Evolutionary conservation across 2,888 invertebrate species (phyloP).

Genomic region (Incurvaria masculella): DNA sequence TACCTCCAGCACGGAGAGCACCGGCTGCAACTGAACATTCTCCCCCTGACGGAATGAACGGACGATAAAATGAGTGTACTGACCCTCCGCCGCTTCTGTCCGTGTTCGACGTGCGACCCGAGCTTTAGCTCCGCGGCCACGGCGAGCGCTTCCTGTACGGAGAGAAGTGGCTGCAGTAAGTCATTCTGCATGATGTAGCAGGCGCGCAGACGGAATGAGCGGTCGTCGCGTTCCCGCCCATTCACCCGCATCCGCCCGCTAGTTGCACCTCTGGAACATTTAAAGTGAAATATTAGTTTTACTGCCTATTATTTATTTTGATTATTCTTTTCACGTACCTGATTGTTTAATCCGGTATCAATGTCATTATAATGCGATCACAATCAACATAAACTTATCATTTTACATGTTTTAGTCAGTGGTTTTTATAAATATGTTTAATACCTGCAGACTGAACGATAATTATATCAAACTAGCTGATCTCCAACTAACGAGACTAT

Average conservation of each 20-base stretch:
- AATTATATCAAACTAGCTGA: too few relatives aligned
- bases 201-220: slow-evolving; percentile 67
- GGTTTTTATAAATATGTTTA: too few relatives aligned
- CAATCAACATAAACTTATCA: too few relatives aligned
- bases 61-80: slow-evolving; percentile 19
- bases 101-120: slow-evolving; percentile 56
- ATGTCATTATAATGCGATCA: too few relatives aligned
- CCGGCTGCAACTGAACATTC: slow-evolving; percentile 75
- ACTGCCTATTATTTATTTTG: too few relatives aligned
- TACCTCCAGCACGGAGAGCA: slow-evolving; percentile 81
- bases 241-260: slow-evolving; percentile 72
- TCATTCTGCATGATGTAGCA: slow-evolving; percentile 93
- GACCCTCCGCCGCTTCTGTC: slow-evolving; percentile 67
- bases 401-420: too few relatives aligned
- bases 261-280: slow-evolving; percentile 40
- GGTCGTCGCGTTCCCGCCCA: slow-evolving; percentile 61
- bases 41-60: too few relatives aligned
- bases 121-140: slow-evolving; percentile 88
- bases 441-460: too few relatives aligned
- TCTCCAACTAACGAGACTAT: too few relatives aligned
- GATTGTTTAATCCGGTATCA: too few relatives aligned
- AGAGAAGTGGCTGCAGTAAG: slow-evolving; percentile 75
- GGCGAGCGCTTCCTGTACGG: slow-evolving; percentile 80
- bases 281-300: too few relatives aligned
- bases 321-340: too few relatives aligned